Evolutionary conservation across 2,797 vertebrate genomes (phyloP), one percentile per base, ranked within the genome.

Genomic region (Karalla daura): DNA sequence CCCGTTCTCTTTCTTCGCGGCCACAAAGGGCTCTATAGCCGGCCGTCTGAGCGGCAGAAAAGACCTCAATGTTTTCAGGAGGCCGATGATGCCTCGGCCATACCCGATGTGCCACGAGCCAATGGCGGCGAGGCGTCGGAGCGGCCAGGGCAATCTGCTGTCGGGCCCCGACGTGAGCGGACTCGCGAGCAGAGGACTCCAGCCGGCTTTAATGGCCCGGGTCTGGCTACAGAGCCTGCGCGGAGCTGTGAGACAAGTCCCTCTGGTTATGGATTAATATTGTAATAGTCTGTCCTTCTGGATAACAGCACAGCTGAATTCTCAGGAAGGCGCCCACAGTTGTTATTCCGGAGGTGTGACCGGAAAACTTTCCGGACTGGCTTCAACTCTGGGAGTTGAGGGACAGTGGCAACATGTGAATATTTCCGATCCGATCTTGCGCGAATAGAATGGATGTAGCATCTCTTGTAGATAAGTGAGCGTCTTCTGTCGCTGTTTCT

Each of bases 21-120:
- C 71, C 79, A 76, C 84, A 74, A 15, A 77, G 17, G 68, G 40
- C 56, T 80, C 68, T 76, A 73, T 49, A 70, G 74, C 49, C 4
- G 51, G 43, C 70, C 17, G 46, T 56, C 79, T 63, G 72, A 76
- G 77, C 69, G 3, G 56, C 7, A 77, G 70, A 74, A 83, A 71
- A 74, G 74, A 43, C 72, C 78, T 73, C 79, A 90, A 88, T 87
- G 86, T 86, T 85, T 86, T 80, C 80, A 77, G 86, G 86, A 84
- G 87, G 84, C 74, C 50, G 40, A 52, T 64, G 84, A 88, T 72
- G 85, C 76, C 62, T 71, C 27, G 33, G 80, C 73, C 80, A 63
- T 85, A 74, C 70, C 69, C 83, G 66, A 67, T 82, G 81, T 71
- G 76, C 70, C 69, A 60, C 55, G 73, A 84, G 74, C 85, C 81